These are phyloP conservation scores for Drosophila teissieri DNA, from an alignment of 1,140 invertebrate genomes.

Conservation along the genomic window DNA sequence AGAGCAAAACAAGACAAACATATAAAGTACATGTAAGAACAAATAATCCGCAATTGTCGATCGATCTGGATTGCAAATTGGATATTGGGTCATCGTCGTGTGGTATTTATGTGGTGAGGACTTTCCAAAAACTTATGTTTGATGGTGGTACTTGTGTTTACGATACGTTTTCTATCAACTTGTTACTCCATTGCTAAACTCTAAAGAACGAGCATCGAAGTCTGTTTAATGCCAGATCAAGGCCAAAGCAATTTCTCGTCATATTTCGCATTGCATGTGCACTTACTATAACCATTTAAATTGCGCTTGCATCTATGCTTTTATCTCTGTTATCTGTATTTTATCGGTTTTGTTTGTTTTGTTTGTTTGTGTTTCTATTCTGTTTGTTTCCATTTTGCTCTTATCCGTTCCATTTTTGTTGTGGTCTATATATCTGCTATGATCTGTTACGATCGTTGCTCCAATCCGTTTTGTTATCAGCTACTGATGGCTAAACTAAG, in stretches of 20 bases:
- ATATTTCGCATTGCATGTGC: conserved; percentile 13
- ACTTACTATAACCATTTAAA: conserved; percentile 25
- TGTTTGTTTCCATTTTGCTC: conserved; percentile 22
- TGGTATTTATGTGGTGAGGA: conserved; percentile 5
- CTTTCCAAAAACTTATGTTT: conserved; percentile 9
- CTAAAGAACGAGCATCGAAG: conserved; percentile 24
- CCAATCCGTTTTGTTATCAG: conserved; percentile 27
- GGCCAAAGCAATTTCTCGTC: conserved; percentile 40
- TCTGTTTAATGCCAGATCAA: conserved; percentile 43
- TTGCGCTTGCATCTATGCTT: conserved; percentile 18
- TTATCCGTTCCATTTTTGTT: conserved; percentile 6
- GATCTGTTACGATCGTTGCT: conserved; percentile 1
- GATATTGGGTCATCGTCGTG: background rate
- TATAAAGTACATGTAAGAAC: conserved; percentile 3
- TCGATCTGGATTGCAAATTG: background rate
- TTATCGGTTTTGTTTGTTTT: background rate
- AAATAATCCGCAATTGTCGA: background rate
- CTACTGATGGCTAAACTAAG: conserved; percentile 54
- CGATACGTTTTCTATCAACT: conserved; percentile 28
- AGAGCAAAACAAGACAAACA: conserved; percentile 1
- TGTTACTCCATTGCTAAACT: conserved; percentile 19
- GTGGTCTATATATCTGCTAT: conserved; percentile 9
- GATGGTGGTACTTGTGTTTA: conserved; percentile 40
- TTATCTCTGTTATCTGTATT: conserved; percentile 15
- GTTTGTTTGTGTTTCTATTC: background rate